Evolutionary conservation across 2,113 vertebrate genomes (phyloP), one percentile per base, ranked within the genome.

Genomic region (Triplophysa dalaica): DNA sequence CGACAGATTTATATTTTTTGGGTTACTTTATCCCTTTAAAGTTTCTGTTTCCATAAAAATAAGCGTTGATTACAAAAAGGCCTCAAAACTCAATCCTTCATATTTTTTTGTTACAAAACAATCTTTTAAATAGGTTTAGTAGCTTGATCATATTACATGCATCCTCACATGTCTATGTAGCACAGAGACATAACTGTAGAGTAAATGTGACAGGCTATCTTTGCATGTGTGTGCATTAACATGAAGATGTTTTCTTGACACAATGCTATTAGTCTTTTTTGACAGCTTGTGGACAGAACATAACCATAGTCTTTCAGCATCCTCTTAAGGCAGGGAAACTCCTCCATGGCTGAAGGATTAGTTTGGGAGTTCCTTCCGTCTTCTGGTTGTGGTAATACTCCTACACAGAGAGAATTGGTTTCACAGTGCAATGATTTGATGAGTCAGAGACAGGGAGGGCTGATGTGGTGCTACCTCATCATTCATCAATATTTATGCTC

Each of bases 281-380:
- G 19, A 73, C 8, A 60, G 33, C n/a, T 22, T 43, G 13, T 17
- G 54, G 52, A 41, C 70, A 21, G 33, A 21, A 73, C 38, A 73
- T 16, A 58, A 38, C 70, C 8, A 22, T 38, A 58, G 17, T 22
- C 19, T 58, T 58, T 58, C 6, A 58, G 54, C 19, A 21, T 41
- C 70, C 70, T 38, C 26, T 72, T 33, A 54, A n/a, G 41, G 65
- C 75, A 13, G 1, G 62, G 82, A 86, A 89, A 88, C 52, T 84
- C 65, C 70, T 86, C n/a, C 41, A 21, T 79, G 63, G 22, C 48
- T 24, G n/a, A 72, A 68, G 64, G 80, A 86, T 86, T 79, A 82
- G 79, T 1, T 19, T 48, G 56, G 58, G 68, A 38, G 70, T 66
- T 60, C 70, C 65, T 33, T 67, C 66, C 48, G n/a, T 14, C 24